Conservation (phyloP, 2,113 vertebrate genomes). For the Urocitellus parryii region DNA sequence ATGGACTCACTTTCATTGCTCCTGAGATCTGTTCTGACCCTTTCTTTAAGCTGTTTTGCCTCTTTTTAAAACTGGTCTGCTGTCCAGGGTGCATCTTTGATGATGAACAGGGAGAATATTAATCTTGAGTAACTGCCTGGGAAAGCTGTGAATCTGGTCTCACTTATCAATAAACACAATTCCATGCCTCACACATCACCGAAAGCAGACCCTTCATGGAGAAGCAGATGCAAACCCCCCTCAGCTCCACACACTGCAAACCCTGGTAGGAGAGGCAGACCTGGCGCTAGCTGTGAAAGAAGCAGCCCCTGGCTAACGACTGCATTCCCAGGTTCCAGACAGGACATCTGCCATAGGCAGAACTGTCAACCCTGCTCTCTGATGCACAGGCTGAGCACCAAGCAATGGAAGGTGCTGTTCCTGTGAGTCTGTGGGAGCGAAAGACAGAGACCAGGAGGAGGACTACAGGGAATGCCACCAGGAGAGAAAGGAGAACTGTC, state of each 20-base stretch:
- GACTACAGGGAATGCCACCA: too few relatives aligned
- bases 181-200: neutral
- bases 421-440: neutral
- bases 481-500: neutral
- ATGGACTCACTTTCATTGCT: neutral
- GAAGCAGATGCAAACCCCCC: neutral
- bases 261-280: neutral
- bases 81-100: neutral
- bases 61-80: neutral
- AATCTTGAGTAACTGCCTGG: conserved; percentile 34
- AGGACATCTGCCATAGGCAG: neutral
- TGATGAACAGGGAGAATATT: neutral
- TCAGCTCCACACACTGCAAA: neutral
- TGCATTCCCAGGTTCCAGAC: neutral
- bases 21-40: neutral
- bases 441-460: neutral
- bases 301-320: accelerated
- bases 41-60: neutral
- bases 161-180: neutral
- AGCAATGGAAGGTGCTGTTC: accelerated
- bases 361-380: neutral
- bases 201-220: neutral
- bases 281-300: neutral
- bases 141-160: neutral
- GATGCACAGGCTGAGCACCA: accelerated